These are phyloP conservation scores for Vanacampus margaritifer DNA, from an alignment of 2,113 vertebrate species.

Conservation along the genomic window DNA sequence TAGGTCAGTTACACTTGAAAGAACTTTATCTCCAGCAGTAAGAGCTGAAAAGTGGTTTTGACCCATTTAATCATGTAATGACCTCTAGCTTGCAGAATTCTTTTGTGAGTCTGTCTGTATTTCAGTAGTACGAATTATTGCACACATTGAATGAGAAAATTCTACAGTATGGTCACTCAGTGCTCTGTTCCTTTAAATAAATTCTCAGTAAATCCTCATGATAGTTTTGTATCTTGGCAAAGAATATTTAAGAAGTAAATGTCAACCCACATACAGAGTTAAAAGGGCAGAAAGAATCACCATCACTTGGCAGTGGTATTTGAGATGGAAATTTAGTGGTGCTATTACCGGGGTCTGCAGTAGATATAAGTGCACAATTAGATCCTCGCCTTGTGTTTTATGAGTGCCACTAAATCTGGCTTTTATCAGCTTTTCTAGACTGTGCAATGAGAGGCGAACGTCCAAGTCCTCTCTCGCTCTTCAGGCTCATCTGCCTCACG, in stretches of 20 bases:
- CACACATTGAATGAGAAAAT: neutral
- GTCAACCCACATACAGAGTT: slow-evolving; percentile 23
- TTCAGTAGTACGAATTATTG: neutral
- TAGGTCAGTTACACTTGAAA: slow-evolving; percentile 53
- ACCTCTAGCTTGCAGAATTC: slow-evolving; percentile 46
- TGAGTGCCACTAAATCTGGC: slow-evolving; percentile 59
- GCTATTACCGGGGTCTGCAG: slow-evolving; percentile 47
- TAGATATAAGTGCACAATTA: slow-evolving; percentile 56
- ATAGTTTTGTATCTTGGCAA: slow-evolving; percentile 24
- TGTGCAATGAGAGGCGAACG: slow-evolving; percentile 21
- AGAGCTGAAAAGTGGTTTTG: slow-evolving; percentile 50
- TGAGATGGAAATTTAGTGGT: slow-evolving; percentile 57
- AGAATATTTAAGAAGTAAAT: slow-evolving; percentile 28
- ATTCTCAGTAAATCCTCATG: neutral
- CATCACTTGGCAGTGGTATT: slow-evolving; percentile 44
- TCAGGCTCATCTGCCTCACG: slow-evolving; percentile 42
- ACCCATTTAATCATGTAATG: slow-evolving; percentile 60
- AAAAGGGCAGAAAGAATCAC: slow-evolving; percentile 21
- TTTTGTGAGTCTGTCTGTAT: slow-evolving; percentile 28
- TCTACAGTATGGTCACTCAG: neutral
- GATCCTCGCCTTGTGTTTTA: slow-evolving; percentile 59
- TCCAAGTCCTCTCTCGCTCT: slow-evolving; percentile 16
- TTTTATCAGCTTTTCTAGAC: slow-evolving; percentile 58
- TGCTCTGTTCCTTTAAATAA: neutral
- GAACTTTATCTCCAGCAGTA: slow-evolving; percentile 48